These are phyloP conservation scores for Iphiclides podalirius DNA, from an alignment of 2,888 invertebrate species.

Conservation along the genomic window DNA sequence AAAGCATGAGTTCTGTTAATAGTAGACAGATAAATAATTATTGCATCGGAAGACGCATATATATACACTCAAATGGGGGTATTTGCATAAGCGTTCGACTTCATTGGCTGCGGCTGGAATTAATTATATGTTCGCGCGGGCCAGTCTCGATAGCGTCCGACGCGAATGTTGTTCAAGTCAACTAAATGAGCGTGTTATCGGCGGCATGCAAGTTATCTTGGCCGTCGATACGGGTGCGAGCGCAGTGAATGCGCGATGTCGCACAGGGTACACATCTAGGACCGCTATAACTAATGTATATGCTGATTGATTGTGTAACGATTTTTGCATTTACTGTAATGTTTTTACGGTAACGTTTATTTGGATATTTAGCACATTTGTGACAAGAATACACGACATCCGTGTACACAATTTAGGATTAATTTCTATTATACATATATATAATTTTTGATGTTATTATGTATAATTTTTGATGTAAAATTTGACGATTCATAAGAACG, in stretches of 20 bases:
- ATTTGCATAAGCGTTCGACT: background rate
- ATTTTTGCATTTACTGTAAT: background rate
- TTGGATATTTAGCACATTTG: background rate
- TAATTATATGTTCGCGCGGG: background rate
- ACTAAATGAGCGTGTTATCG: background rate
- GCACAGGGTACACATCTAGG: conserved; percentile 1
- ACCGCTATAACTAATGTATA: background rate
- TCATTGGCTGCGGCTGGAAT: background rate
- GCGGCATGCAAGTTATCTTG: background rate
- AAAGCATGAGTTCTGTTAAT: too few relatives aligned
- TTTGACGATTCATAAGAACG: too few relatives aligned
- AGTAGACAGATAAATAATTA: too few relatives aligned
- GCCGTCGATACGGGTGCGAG: background rate
- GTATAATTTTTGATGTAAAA: too few relatives aligned
- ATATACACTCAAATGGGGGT: conserved; percentile 3
- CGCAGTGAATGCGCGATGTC: background rate
- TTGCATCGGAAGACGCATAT: too few relatives aligned
- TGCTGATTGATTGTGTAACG: background rate
- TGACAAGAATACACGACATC: background rate
- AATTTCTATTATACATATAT: too few relatives aligned
- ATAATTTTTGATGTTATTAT: too few relatives aligned
- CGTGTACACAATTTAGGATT: too few relatives aligned
- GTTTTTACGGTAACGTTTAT: background rate
- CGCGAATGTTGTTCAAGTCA: background rate
- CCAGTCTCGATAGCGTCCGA: background rate